Base-by-base conservation (phyloP, 2,888 invertebrate species). In the Thera obeliscata region DNA sequence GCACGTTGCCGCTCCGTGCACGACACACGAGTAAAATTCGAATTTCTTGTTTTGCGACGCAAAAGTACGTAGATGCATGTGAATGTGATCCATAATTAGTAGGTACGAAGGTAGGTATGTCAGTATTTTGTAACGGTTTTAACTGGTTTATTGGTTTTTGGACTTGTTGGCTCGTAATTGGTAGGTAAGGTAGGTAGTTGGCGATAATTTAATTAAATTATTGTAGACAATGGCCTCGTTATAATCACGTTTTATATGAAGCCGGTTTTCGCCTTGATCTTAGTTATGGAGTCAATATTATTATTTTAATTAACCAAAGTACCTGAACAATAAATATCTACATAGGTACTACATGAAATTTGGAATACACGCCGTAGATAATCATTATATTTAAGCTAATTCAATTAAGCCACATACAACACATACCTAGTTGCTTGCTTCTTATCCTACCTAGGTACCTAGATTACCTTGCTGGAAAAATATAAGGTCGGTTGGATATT, bases 21-120 rank as follows among this genome's bases (percentile, higher is more conserved):
- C 75, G 50, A 52, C 77, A 76, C 78, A 77, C 83, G 84, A 80
- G 22, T 22, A 22, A 83, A 85, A 86, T 81, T 83, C 83, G 80
- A 82, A 85, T 80, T 84, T 84, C 85, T 86, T 85, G 86, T 85
- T 87, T 84, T 85, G 85, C 84, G 80, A 86, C 80, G 79, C 79
- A 82, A 83, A 69, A 56, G 60, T 46, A 11, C 9, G 7, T 48
- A 52, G 50, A 12, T 57, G 36, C 35, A 43, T 38, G 22, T 56
- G 56, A 49, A 58, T 64, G 61, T 66, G 59, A 36, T 68, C 57
- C 56, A 64, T 69, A 71, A 64, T 63, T 61, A 61, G 56, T 56
- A 67, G 63, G 63, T 67, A 62, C 49, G 69, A 61, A 58, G 58
- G 56, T 56, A 67, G 63, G 63, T 67, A 62, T 55, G 69, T 72